Evolutionary conservation across 2,797 vertebrate species (phyloP).

Genomic region (Poeciliopsis infans): DNA sequence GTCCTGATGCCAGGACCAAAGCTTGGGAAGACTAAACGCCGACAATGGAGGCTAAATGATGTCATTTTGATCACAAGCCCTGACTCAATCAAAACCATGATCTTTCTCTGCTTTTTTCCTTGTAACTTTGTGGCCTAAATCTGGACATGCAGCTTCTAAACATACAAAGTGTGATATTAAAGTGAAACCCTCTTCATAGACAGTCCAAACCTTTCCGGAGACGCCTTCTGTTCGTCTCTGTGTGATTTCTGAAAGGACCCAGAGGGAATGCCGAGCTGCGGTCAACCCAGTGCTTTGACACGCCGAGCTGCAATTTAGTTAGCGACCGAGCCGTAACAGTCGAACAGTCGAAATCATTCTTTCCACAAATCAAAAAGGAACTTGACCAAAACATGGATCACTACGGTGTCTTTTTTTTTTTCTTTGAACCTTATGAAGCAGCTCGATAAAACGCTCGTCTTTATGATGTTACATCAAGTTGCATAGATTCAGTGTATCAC

Average conservation of each 20-base stretch:
- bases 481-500: not conserved
- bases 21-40: not conserved
- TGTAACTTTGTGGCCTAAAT: not conserved
- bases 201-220: not conserved
- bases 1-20: not conserved
- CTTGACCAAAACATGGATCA: not conserved
- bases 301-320: not conserved
- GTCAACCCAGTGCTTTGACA: not conserved
- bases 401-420: not conserved
- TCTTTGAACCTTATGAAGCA: not conserved
- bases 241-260: not conserved
- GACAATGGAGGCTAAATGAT: not conserved
- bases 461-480: not conserved
- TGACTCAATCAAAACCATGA: not conserved
- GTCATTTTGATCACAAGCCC: not conserved
- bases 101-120: not conserved
- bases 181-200: not conserved
- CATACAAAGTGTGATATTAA: not conserved
- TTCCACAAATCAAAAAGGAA: not conserved
- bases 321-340: not conserved
- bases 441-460: too few relatives aligned
- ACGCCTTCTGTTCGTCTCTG: not conserved
- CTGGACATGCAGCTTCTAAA: not conserved
- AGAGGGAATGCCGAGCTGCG: not conserved
- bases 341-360: not conserved